A percentile compares a stretch with the other conserved stretches of the same genome.
phyloP scores from a whole-genome alignment of 2,113 vertebrate genomes.

The Charina bottae region DNA sequence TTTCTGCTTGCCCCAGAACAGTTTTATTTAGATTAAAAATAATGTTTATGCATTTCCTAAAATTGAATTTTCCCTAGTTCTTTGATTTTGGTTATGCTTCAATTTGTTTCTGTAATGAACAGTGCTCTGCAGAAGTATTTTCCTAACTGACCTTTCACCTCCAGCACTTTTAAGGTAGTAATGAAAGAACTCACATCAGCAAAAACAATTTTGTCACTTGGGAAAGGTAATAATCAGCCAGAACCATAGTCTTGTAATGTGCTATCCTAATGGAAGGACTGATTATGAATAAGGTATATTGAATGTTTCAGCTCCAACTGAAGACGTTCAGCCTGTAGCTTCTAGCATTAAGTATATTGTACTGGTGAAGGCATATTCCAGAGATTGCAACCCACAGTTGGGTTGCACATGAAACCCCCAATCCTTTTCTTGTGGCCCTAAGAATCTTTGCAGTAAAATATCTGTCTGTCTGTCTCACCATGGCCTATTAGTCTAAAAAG shows the following conservation, averaged over 20 bases:
- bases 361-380: neutral
- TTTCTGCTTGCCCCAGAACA: neutral
- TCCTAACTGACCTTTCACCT: constrained; percentile 20
- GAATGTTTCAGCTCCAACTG: neutral
- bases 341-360: neutral
- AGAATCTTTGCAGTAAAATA: neutral
- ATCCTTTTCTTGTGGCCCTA: neutral
- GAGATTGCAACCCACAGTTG: neutral
- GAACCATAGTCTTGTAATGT: neutral
- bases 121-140: neutral
- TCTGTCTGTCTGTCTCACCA: neutral
- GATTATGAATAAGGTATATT: neutral
- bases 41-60: neutral
- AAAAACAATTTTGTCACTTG: constrained; percentile 29
- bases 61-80: neutral
- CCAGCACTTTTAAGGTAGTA: constrained; percentile 19
- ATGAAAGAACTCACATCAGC: constrained; percentile 29
- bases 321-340: neutral
- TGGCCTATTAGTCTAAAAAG: neutral
- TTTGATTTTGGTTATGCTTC: constrained; percentile 34
- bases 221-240: neutral
- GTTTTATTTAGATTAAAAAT: constrained; percentile 29
- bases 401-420: neutral
- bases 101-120: neutral
- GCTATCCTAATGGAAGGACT: neutral